Evolutionary conservation across 2,888 invertebrate genomes (phyloP), one percentile per base, ranked within the genome.

Genomic region (Caenorhabditis afra): DNA sequence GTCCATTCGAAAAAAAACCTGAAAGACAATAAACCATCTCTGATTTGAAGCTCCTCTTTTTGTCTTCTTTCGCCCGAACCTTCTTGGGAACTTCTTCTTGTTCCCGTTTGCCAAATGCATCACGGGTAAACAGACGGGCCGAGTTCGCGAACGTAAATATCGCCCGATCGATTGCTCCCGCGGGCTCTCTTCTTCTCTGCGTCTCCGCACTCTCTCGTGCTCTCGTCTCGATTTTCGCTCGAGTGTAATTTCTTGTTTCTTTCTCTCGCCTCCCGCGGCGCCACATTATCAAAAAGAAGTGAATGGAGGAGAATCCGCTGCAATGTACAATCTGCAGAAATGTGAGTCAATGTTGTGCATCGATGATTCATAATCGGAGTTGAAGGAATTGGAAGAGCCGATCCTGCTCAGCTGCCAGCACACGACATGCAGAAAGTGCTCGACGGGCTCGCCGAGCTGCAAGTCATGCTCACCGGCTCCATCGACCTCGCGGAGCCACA

Each of bases 391-490:
- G 47, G 52, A 53, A 8, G 73, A 81, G 16, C 89, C 88, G 1
- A 77, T 89, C 0, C 68, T 87, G 4, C 80, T 88, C 3, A 79
- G 81, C 11, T 89, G 89, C 62, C 84, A 87, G 12, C 89, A 89
- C 70, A 82, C 85, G 47, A 87, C 88, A 53, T 89, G 89, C 76
- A 75, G 73, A 12, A 61, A 50, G 23, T 89, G 89, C 61, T 64
- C 86, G 1, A 71, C 66, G 37, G 68, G 79, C 58, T 59, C 77
- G 16, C 37, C 61, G 1, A 62, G 55, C 29, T 79, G 79, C 37
- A 64, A 67, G 55, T 44, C 53, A 44, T 70, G 64, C 23, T 55
- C 59, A 3, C 53, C 64, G 4, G 53, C 20, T 11, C 59, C 78
- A 44, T 79, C 78, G 1, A 67, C 79, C 1, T 79, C 79, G 18